Percentiles rank a stretch among this genome's conserved stretches.
Evolutionary conservation across 2,113 vertebrate species (phyloP).

Genomic region (Isichthys henryi): DNA sequence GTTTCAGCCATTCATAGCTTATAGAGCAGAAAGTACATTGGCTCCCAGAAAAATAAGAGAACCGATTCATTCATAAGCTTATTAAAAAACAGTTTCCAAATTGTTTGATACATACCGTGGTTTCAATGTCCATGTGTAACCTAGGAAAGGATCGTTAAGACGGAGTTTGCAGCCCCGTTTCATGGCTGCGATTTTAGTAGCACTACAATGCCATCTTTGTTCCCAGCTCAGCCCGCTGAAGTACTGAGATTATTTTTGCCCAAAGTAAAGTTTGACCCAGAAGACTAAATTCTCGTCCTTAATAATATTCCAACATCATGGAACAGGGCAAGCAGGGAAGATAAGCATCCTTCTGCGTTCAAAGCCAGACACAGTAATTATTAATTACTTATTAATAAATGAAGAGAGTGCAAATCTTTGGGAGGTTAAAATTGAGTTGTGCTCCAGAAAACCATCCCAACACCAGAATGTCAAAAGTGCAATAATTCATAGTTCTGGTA

Average conservation of each 20-base stretch:
- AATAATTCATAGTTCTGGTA: slow-evolving; percentile 17
- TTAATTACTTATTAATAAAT: neutral
- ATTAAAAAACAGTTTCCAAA: neutral
- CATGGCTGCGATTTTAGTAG: slow-evolving; percentile 38
- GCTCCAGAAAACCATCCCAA: neutral
- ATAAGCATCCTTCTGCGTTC: neutral
- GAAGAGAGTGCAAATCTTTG: neutral
- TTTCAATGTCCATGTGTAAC: slow-evolving; percentile 36
- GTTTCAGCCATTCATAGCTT: neutral
- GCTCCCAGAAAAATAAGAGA: neutral
- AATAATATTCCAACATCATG: slow-evolving; percentile 1
- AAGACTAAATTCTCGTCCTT: slow-evolving; percentile 13
- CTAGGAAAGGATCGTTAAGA: neutral
- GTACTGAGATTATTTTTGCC: slow-evolving; percentile 39
- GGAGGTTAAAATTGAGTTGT: neutral
- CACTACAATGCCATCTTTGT: slow-evolving; percentile 52
- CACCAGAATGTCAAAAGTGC: neutral
- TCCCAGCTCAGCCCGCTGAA: slow-evolving; percentile 27
- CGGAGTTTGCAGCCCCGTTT: slow-evolving; percentile 37
- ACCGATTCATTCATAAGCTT: neutral
- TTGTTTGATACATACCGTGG: slow-evolving; percentile 7
- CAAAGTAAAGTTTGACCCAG: slow-evolving; percentile 14
- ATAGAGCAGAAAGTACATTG: neutral
- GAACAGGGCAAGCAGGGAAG: neutral
- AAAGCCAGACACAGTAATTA: neutral